phyloP scores from a whole-genome alignment of 2,113 vertebrate species.

The Oncorhynchus nerka region DNA sequence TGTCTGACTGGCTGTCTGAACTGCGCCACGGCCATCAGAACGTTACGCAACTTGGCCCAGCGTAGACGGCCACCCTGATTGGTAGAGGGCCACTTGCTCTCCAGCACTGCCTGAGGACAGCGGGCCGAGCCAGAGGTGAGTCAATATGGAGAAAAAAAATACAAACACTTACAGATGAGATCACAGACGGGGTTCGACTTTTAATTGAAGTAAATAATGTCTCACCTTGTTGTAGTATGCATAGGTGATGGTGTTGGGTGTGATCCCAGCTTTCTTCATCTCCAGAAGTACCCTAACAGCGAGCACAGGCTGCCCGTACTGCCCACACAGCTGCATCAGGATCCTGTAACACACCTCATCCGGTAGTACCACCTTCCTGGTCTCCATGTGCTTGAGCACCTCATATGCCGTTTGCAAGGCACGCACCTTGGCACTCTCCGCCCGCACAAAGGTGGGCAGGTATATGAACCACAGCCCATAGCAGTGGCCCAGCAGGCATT shows the following conservation, averaged over 20 bases:
- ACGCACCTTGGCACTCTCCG: constrained; percentile 79
- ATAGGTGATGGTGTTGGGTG: constrained; percentile 92
- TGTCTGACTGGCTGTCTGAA: constrained; percentile 85
- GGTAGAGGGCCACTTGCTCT: constrained; percentile 92
- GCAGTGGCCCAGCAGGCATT: constrained; percentile 90
- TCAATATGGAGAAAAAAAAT: background rate
- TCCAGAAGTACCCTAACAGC: constrained; percentile 91
- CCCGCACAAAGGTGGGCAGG: constrained; percentile 85
- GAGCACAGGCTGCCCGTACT: constrained; percentile 90
- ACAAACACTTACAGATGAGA: background rate
- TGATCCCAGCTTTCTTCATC: constrained; percentile 92
- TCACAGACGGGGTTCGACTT: too few species aligned
- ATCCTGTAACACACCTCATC: constrained; percentile 96
- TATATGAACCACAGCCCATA: constrained; percentile 96
- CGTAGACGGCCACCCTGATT: constrained; percentile 85
- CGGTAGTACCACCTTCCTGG: constrained; percentile 87
- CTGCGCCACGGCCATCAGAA: constrained; percentile 87
- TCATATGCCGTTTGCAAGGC: constrained; percentile 87
- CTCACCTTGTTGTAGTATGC: constrained; percentile 85
- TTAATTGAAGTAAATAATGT: too few species aligned
- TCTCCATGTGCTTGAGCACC: constrained; percentile 91
- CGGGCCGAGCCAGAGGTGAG: background rate
- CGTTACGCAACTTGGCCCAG: constrained; percentile 93
- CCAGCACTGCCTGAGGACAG: constrained; percentile 83
- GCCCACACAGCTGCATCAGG: constrained; percentile 94